A percentile compares a stretch with the other conserved stretches of the same genome.
Evolutionary conservation across 1,140 invertebrate species (phyloP).

Genomic region (Lasioglossum baleicum): DNA sequence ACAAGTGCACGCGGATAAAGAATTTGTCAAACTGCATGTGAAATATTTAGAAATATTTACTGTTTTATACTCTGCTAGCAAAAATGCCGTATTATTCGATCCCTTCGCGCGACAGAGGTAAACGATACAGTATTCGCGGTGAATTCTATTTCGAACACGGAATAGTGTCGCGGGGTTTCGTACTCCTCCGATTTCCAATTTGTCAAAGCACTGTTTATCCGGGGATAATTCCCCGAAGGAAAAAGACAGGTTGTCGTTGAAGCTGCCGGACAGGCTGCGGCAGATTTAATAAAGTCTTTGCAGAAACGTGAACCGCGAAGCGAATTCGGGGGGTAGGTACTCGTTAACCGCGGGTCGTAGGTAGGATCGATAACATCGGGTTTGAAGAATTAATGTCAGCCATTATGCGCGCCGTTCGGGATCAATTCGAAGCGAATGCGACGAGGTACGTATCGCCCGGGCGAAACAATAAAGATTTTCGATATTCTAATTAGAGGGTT

Average conservation of each 20-base stretch:
- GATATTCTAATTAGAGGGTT: not conserved
- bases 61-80: no score
- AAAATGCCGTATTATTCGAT: not conserved
- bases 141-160: not conserved
- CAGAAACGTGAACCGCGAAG: not conserved
- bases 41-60: no score
- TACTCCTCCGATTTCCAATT: not conserved
- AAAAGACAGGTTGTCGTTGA: constrained; percentile 10
- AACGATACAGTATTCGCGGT: not conserved
- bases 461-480: not conserved
- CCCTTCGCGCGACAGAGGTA: not conserved
- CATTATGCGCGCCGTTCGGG: not conserved
- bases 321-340: not conserved
- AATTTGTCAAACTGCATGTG: no score
- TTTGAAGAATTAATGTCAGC: not conserved
- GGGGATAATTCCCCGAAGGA: not conserved
- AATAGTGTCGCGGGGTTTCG: not conserved
- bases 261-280: not conserved
- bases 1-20: no score
- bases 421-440: not conserved
- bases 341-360: not conserved
- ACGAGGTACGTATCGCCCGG: not conserved
- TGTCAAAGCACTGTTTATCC: not conserved
- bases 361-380: not conserved
- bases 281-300: constrained; percentile 3